A percentile compares a stretch with the other conserved stretches of the same genome.
These are phyloP conservation scores for Drosophila varians DNA, from an alignment of 1,140 invertebrate genomes.

Conservation along the genomic window DNA sequence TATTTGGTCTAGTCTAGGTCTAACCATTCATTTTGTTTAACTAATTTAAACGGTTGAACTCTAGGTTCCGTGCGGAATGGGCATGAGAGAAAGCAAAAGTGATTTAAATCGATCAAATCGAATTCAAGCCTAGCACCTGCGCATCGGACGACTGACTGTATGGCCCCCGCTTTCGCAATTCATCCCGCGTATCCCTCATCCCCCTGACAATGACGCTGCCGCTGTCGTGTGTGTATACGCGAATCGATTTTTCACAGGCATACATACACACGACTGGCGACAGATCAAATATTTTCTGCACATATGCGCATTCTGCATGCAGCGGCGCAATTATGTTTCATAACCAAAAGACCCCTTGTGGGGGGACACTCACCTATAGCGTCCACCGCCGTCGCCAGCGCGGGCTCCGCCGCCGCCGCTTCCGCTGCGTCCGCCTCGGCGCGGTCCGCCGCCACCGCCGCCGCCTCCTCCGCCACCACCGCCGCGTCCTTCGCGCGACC, in stretches of 20 bases:
- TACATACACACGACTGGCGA: conserved; percentile 17
- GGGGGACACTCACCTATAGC: conserved; percentile 74
- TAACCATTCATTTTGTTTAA: not conserved
- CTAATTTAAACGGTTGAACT: conserved; percentile 4
- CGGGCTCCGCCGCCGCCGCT: conserved; percentile 63
- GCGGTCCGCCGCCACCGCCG: conserved; percentile 41
- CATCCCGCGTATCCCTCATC: not conserved
- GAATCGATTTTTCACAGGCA: conserved; percentile 72
- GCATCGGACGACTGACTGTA: not conserved
- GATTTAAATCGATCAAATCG: not conserved
- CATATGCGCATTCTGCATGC: conserved; percentile 39
- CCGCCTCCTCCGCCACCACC: conserved; percentile 84
- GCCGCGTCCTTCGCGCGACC: conserved; percentile 89
- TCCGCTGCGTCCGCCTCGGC: conserved; percentile 28
- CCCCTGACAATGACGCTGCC: not conserved
- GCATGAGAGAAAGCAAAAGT: conserved; percentile 2
- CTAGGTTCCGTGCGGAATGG: not conserved
- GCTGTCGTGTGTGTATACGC: conserved; percentile 48
- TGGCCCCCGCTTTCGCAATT: conserved; percentile 26
- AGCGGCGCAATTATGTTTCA: conserved; percentile 36
- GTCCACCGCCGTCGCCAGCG: conserved; percentile 66
- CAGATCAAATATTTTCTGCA: conserved; percentile 30
- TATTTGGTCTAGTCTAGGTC: not conserved
- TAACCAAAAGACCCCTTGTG: conserved; percentile 6
- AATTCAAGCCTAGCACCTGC: conserved; percentile 3